These are phyloP conservation scores for Pseudorhiza aurosa DNA, from an alignment of 30 jellyfish, hydroid and myxozoan genomes.

Conservation along the genomic window DNA sequence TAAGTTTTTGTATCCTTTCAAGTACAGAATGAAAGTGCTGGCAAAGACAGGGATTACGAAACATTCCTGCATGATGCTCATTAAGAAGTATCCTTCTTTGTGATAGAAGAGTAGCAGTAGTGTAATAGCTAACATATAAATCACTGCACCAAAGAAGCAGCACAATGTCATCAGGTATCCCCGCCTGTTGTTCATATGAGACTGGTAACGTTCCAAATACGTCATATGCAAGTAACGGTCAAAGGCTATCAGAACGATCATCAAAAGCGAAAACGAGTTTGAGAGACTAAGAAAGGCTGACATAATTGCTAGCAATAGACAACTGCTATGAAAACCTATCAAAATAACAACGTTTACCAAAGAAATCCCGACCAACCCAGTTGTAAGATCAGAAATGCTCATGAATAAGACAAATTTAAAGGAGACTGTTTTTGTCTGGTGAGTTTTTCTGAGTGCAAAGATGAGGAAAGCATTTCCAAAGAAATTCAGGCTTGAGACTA, in stretches of 20 bases:
- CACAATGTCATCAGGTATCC: neutral
- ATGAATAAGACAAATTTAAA: neutral
- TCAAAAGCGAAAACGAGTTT: neutral
- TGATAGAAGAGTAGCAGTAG: neutral
- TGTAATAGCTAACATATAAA: neutral
- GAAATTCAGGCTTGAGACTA: neutral
- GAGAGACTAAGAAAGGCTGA: neutral
- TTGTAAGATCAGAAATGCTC: neutral
- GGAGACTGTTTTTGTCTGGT: neutral
- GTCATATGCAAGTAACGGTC: constrained; percentile 8
- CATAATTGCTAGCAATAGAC: neutral
- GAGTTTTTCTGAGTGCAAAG: neutral
- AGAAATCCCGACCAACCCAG: neutral
- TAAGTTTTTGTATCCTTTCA: neutral
- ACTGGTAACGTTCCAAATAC: neutral
- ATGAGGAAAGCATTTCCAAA: neutral
- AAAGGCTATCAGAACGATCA: neutral
- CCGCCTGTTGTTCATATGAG: neutral
- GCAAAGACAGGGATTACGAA: neutral
- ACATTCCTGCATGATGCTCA: neutral
- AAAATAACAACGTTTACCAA: neutral
- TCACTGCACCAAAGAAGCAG: neutral
- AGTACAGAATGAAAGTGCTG: neutral
- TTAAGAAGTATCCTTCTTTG: neutral
- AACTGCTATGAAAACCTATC: neutral